Base-by-base conservation (phyloP, 1,140 invertebrate species). In the Eulimnadia texana region DNA sequence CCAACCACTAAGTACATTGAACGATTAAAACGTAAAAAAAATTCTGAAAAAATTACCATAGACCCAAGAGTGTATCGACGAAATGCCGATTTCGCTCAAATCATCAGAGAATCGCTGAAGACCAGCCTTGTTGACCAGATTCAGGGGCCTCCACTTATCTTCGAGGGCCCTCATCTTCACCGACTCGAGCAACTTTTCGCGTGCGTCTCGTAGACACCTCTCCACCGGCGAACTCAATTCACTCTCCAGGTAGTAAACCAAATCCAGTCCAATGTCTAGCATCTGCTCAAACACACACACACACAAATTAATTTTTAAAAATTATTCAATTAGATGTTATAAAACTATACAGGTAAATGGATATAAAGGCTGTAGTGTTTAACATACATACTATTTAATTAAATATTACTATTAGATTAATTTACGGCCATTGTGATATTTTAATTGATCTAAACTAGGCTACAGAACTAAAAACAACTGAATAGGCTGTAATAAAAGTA, bases 221-320 rank as follows among this genome's bases (percentile, higher is more conserved):
- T 72, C 77, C 23, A 90, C 71, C 20, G 86, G 82, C 13, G 77
- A 76, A 64, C 84, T 77, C 33, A 95, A 74, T 62, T 88, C 79
- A 28, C 83, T 82, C 67, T 93, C 86, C 55, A 96, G 74, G 67
- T 88, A 83, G 72, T 92, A 94, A 53, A 82, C 80, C 28, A 96
- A 73, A 71, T 92, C 89, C 64, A 92, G 74, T 0, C 89, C 89
- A 63, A 85, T 78, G 47, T 79, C 76, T 24, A 76, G 79, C 29
- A 89, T 68, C 82, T 86, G 67, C n/a, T n/a, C n/a, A n/a, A n/a
- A n/a, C n/a, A n/a, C n/a, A 33, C 75, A 60, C 22, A 62, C 25
- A 23, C 22, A 24, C 23, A 64, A 63, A 10, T 24, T 29, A 6
- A 27, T 20, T 3, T 13, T 51, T 52, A 61, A 24, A 63, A 58